Percentiles rank a stretch among this genome's conserved stretches.
phyloP scores from a whole-genome alignment of 2,797 vertebrate species.

The Pseudocheirus occidentalis region DNA sequence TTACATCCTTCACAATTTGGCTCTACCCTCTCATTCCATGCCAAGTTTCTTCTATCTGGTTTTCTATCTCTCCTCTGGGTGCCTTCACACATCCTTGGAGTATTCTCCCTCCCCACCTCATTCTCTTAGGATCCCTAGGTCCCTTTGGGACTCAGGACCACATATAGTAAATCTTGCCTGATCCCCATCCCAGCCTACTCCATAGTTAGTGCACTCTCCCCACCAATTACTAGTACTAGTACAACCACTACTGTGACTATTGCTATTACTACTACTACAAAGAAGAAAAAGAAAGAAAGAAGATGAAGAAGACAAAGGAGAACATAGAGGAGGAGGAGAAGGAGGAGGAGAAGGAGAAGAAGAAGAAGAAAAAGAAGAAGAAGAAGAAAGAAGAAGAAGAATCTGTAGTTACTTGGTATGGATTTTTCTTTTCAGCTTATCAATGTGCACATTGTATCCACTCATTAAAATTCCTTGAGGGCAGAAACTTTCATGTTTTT shows the following conservation, averaged over 20 bases:
- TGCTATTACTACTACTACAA: background rate
- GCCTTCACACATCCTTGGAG: background rate
- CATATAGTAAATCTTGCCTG: background rate
- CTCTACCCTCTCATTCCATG: background rate
- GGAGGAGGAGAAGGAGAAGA: accelerated
- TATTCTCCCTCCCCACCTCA: background rate
- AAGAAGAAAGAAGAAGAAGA: background rate
- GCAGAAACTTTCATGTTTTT: background rate
- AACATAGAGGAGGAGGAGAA: accelerated
- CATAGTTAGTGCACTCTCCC: background rate
- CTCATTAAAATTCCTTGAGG: background rate
- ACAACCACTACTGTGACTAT: too few relatives aligned
- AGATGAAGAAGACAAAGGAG: too few relatives aligned
- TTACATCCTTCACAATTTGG: background rate
- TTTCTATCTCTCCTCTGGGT: background rate
- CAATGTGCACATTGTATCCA: background rate
- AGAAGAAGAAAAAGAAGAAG: background rate
- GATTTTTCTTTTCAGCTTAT: background rate
- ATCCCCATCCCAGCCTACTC: background rate
- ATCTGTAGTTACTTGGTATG: background rate
- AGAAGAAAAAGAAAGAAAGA: background rate
- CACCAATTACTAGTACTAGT: background rate
- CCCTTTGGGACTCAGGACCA: background rate
- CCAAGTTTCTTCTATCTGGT: background rate
- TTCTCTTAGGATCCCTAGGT: background rate